A percentile compares a stretch with the other conserved stretches of the same genome.
phyloP scores from a whole-genome alignment of 2,797 vertebrate genomes.

The Pangasius djambal region DNA sequence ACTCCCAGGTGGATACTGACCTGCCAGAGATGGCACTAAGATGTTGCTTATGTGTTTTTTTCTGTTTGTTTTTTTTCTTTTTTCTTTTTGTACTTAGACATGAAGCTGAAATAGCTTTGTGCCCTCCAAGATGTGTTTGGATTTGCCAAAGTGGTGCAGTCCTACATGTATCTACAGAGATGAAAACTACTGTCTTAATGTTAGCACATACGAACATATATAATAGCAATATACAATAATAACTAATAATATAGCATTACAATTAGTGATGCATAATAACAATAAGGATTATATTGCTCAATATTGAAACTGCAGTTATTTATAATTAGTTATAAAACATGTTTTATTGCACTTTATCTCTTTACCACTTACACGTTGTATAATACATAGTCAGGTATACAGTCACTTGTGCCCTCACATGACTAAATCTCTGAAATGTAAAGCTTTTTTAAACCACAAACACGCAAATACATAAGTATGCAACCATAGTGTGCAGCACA shows the following conservation, averaged over 20 bases:
- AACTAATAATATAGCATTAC: background rate
- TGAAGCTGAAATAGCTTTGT: conserved; percentile 14
- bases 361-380: background rate
- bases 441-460: background rate
- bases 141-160: background rate
- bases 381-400: background rate
- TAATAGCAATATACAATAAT: background rate
- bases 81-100: conserved; percentile 31
- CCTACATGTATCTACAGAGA: background rate
- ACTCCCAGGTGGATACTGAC: conserved; percentile 46
- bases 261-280: background rate
- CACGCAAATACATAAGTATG: background rate
- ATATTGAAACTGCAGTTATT: background rate
- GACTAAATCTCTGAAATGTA: background rate
- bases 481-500: background rate
- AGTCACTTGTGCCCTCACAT: background rate
- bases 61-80: background rate
- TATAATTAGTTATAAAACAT: background rate
- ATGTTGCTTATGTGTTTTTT: conserved; percentile 12
- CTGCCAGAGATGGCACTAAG: conserved; percentile 43
- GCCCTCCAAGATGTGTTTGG: conserved; percentile 5
- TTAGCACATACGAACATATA: conserved; percentile 16
- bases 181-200: background rate
- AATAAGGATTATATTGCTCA: background rate
- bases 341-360: background rate